phyloP scores from a whole-genome alignment of 2,888 invertebrate genomes.

The Panorpa germanica region DNA sequence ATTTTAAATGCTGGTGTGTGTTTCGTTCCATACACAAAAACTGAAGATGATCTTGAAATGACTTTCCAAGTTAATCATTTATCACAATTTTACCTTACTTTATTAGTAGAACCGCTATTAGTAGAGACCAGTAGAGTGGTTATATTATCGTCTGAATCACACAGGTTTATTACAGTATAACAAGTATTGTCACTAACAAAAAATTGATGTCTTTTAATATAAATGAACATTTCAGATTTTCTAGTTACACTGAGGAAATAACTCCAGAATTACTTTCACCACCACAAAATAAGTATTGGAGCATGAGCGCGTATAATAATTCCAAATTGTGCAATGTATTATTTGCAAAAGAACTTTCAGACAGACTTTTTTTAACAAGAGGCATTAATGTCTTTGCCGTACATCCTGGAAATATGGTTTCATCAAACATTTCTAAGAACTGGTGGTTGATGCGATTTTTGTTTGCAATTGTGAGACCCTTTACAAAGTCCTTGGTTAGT shows the following conservation, averaged over 20 bases:
- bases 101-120: conserved; percentile 51
- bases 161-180: conserved; percentile 37
- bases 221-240: conserved; percentile 24
- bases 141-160: conserved; percentile 77
- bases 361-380: conserved; percentile 24
- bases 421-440: conserved; percentile 49
- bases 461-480: conserved; percentile 71
- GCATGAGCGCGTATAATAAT: conserved; percentile 78
- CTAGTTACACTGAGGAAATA: conserved; percentile 31
- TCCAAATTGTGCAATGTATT: conserved; percentile 78
- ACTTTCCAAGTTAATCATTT: conserved; percentile 80
- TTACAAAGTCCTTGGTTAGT: conserved; percentile 81
- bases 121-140: conserved; percentile 54
- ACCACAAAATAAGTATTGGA: conserved; percentile 47
- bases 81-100: conserved; percentile 60
- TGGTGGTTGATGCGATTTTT: conserved; percentile 72
- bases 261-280: conserved; percentile 46
- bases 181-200: too few species aligned
- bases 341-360: conserved; percentile 60
- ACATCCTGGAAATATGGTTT: conserved; percentile 88
- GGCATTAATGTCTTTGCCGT: conserved; percentile 59
- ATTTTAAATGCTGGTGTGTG: conserved; percentile 73
- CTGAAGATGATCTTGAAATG: conserved; percentile 55
- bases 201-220: not conserved
- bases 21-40: conserved; percentile 48